Conservation (phyloP, 2,888 invertebrate species). For the Megamerina dolium region DNA sequence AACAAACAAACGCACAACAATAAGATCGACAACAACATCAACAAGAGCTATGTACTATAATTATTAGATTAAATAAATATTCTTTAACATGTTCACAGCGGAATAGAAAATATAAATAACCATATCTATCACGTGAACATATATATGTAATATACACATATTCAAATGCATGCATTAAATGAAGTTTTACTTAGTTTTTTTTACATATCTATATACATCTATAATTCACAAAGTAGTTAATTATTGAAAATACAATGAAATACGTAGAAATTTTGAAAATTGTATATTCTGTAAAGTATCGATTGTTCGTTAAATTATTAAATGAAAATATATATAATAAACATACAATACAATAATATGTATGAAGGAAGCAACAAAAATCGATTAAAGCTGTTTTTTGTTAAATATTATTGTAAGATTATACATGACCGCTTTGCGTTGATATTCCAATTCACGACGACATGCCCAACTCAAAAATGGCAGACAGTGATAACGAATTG, state of each 20-base stretch:
- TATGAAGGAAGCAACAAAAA: conserved; percentile 2
- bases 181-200: conserved; percentile 10
- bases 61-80: too few relatives aligned
- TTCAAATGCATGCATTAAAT: conserved; percentile 7
- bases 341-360: too few relatives aligned
- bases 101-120: background rate
- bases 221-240: too few relatives aligned
- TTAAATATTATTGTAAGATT: conserved; percentile 42
- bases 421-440: conserved; percentile 44
- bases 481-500: conserved; percentile 58
- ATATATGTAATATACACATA: conserved; percentile 1
- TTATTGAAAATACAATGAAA: too few relatives aligned
- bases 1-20: too few relatives aligned
- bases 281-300: too few relatives aligned
- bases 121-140: background rate
- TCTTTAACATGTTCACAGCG: too few relatives aligned
- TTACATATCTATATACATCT: conserved; percentile 8
- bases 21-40: too few relatives aligned
- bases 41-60: too few relatives aligned
- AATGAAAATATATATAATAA: too few relatives aligned
- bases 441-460: conserved; percentile 52
- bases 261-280: too few relatives aligned
- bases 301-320: too few relatives aligned
- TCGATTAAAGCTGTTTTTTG: conserved; percentile 19
- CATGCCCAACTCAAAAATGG: conserved; percentile 55